Conservation (phyloP, 2,113 vertebrate species). For the crab-eating macaque (Macaca fascicularis) region T2T-MFA8v1.1 NC_088380.1:133673501-133674000, state of each 20-base stretch:
- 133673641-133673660: slow-evolving; percentile 61
- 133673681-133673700: slow-evolving; percentile 65
- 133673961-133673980: not conserved
- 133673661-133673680: slow-evolving; percentile 57
- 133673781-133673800: slow-evolving; percentile 60
- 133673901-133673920: slow-evolving; percentile 49
- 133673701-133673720: slow-evolving; percentile 49
- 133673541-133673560: slow-evolving; percentile 35
- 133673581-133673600: slow-evolving; percentile 20
- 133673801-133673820: slow-evolving; percentile 75
- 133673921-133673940: slow-evolving; percentile 11
- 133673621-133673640: slow-evolving; percentile 73
- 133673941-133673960: not conserved
- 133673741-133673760: slow-evolving; percentile 60
- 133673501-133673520: slow-evolving; percentile 52
- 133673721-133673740: slow-evolving; percentile 68
- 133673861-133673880: not conserved
- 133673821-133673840: slow-evolving; percentile 47
- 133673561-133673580: not conserved
- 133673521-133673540: slow-evolving; percentile 42
- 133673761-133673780: slow-evolving; percentile 47
- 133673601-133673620: slow-evolving; percentile 65
- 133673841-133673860: slow-evolving; percentile 22
- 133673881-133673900: slow-evolving; percentile 55
- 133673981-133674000: not conserved